These are phyloP conservation scores for Sus cebifrons DNA, from an alignment of 2,797 vertebrate genomes.

Conservation along the genomic window DNA sequence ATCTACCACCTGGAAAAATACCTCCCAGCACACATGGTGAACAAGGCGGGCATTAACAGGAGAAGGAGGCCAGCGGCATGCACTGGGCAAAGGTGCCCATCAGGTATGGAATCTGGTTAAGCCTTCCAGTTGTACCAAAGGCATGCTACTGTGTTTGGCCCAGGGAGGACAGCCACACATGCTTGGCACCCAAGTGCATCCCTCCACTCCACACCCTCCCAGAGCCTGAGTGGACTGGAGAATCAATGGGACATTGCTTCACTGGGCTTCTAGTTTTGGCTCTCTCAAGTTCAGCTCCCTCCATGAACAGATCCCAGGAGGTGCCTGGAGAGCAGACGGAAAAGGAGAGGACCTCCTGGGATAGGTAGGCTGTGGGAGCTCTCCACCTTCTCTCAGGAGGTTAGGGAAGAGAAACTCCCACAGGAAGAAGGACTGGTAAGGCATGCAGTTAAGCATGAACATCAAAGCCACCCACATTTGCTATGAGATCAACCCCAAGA, in stretches of 20 bases:
- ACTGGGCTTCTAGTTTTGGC: not conserved
- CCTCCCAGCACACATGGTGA: not conserved
- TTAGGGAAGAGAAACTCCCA: not conserved
- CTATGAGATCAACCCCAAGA: not conserved
- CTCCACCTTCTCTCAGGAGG: not conserved
- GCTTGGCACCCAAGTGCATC: not conserved
- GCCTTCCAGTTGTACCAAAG: slow-evolving; percentile 38
- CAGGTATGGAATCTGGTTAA: not conserved
- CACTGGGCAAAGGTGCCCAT: not conserved
- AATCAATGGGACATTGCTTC: slow-evolving; percentile 36
- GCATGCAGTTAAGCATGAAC: rapidly evolving
- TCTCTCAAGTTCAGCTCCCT: not conserved
- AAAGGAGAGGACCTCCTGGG: not conserved
- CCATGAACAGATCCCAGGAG: not conserved
- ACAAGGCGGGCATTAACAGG: slow-evolving; percentile 45
- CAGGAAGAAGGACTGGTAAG: not conserved
- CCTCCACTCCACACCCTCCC: not conserved
- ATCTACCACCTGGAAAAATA: slow-evolving; percentile 63
- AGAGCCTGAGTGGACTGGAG: not conserved
- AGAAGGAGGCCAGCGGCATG: not conserved
- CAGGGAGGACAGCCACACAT: not conserved
- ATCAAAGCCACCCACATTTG: not conserved
- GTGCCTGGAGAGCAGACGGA: not conserved
- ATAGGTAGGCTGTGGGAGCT: not conserved
- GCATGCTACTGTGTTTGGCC: slow-evolving; percentile 31